Evolutionary conservation across 2,113 vertebrate genomes (phyloP), one percentile per base, ranked within the genome.

Genomic region (Rhineura floridana): DNA sequence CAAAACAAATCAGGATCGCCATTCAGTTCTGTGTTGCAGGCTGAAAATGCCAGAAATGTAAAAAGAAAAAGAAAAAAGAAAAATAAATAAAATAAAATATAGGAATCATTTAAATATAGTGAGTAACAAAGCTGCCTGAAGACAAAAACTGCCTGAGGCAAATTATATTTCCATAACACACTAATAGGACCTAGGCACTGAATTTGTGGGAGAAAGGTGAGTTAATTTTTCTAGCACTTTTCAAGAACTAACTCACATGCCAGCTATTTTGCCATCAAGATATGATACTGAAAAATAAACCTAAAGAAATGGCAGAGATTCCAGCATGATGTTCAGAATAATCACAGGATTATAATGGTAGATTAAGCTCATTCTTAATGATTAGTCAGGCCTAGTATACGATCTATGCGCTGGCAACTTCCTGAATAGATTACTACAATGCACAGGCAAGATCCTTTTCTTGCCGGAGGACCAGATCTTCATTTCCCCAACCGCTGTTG

Each of bases 51-150:
- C 28, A 77, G 72, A 44, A 67, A 63, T 82, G 25, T 52, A 50
- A 70, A 52, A 69, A 50, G 30, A 6, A 42, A 10, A n/a, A 63
- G 21, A 30, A 48, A 48, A 42, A 78, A 19, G 11, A 72, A 8
- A 17, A 59, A 44, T 13, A 44, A 80, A 33, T 23, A 85, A n/a
- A n/a, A n/a, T n/a, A 48, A 42, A 82, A 62, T 82, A 50, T 52
- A 23, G 63, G 46, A 67, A 77, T 39, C 23, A 88, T 92, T 92
- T 91, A 86, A 62, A 81, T 70, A 13, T 87, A 91, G 86, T 82
- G 12, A 52, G 67, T 44, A 83, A 89, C 52, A 28, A 84, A 44
- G 23, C 87, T 91, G 0, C 50, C 82, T 83, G 13, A 46, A 93
- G 65, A 12, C 55, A 46, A 70, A 93, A 65, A 12, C 70, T 93